A percentile compares a stretch with the other conserved stretches of the same genome.
These are phyloP conservation scores for Chrysolina oricalcia DNA, from an alignment of 2,888 invertebrate species.

Conservation along the genomic window DNA sequence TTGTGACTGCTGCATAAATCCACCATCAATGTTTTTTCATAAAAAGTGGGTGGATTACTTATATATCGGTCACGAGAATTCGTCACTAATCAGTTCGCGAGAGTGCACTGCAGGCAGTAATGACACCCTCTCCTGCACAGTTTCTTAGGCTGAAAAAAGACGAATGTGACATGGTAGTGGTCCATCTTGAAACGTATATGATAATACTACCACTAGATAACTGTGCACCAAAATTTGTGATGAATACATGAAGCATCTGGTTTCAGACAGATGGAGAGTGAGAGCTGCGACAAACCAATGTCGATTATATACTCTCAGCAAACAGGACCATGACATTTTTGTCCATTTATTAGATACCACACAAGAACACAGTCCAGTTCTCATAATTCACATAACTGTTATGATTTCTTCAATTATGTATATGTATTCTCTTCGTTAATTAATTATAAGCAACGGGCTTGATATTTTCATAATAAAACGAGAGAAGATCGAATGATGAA, in stretches of 20 bases:
- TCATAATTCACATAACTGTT: slow-evolving; percentile 24
- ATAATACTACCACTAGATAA: too few relatives aligned
- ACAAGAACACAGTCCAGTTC: not conserved
- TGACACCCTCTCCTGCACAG: too few relatives aligned
- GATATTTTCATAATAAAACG: slow-evolving; percentile 8
- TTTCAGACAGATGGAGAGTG: not conserved
- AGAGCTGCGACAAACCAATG: not conserved
- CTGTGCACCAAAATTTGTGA: not conserved
- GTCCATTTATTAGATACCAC: not conserved
- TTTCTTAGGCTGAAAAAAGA: too few relatives aligned
- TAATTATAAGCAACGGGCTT: not conserved
- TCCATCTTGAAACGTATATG: too few relatives aligned
- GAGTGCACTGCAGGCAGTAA: too few relatives aligned
- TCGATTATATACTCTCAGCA: slow-evolving; percentile 1
- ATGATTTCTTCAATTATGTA: not conserved
- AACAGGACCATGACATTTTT: not conserved
- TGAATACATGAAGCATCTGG: not conserved
- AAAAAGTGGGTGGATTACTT: too few relatives aligned
- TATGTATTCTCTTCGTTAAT: not conserved
- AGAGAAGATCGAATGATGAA: slow-evolving; percentile 34
- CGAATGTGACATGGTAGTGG: too few relatives aligned
- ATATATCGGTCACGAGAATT: too few relatives aligned
- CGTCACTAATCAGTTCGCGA: too few relatives aligned
- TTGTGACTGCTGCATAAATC: too few relatives aligned
- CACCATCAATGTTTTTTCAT: too few relatives aligned